Conservation (phyloP, 2,888 invertebrate genomes). For the Invenusta paracnida region DNA sequence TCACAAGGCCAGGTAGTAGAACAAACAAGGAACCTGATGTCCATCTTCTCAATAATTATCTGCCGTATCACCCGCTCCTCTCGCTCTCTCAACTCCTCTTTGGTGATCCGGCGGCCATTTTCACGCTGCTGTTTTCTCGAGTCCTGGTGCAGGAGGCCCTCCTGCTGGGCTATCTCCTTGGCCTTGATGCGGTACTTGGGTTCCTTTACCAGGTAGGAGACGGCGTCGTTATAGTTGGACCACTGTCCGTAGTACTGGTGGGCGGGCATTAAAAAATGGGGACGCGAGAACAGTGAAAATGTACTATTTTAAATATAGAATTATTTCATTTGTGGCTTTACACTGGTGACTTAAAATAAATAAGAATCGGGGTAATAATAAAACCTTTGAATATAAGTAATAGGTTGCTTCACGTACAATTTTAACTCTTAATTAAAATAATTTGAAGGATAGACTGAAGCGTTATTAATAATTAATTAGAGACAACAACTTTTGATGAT, state of each 20-base stretch:
- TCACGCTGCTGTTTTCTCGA: slow-evolving; percentile 62
- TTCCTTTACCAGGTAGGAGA: slow-evolving; percentile 77
- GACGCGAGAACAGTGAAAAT: slow-evolving; percentile 14
- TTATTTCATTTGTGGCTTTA: too few species aligned
- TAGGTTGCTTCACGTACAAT: too few species aligned
- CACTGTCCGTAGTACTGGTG: slow-evolving; percentile 63
- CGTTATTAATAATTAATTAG: too few species aligned
- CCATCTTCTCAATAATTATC: slow-evolving; percentile 85
- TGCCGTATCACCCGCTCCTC: slow-evolving; percentile 74
- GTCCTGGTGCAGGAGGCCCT: slow-evolving; percentile 63
- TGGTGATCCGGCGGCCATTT: slow-evolving; percentile 40
- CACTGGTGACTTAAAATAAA: too few species aligned
- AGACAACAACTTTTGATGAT: too few species aligned
- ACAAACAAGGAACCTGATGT: slow-evolving; percentile 74
- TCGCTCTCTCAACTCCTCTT: slow-evolving; percentile 68
- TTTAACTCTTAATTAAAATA: too few species aligned
- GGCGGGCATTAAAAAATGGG: neutral
- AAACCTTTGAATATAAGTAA: too few species aligned
- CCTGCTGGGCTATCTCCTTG: slow-evolving; percentile 65
- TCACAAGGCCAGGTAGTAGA: too few species aligned
- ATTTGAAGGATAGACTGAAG: too few species aligned
- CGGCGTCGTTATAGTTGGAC: slow-evolving; percentile 71
- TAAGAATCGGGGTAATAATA: too few species aligned
- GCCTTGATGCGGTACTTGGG: slow-evolving; percentile 76
- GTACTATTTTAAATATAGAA: neutral